Conservation (phyloP, 2,113 vertebrate species). For the Oncorhynchus nerka region DNA sequence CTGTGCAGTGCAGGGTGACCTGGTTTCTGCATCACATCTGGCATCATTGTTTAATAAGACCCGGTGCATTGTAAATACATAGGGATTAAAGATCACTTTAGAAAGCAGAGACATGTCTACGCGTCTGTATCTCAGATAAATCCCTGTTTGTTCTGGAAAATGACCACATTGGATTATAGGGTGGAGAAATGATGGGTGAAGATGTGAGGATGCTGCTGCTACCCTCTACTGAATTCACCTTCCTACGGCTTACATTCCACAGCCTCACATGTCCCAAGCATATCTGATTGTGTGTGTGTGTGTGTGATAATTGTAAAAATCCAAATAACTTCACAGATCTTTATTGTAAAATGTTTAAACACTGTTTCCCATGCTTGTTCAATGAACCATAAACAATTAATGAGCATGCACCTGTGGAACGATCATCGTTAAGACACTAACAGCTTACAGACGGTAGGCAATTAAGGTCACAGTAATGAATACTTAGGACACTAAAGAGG, state of each 20-base stretch:
- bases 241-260: background rate
- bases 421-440: too few species aligned
- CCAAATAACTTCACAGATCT: background rate
- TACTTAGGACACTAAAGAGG: too few species aligned
- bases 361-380: background rate
- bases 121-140: background rate
- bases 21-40: background rate
- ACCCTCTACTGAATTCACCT: background rate
- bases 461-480: too few species aligned
- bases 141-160: constrained; percentile 3
- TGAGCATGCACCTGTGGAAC: too few species aligned
- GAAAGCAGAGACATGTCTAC: background rate
- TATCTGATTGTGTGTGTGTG: background rate
- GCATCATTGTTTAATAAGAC: background rate
- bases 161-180: background rate
- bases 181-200: background rate
- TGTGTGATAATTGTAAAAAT: background rate
- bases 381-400: too few species aligned
- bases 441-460: too few species aligned
- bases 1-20: background rate
- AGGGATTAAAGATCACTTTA: background rate
- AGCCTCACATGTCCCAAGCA: background rate
- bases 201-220: background rate
- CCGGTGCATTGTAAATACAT: background rate
- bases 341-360: background rate